These are phyloP conservation scores for Thalpophila matura DNA, from an alignment of 2,888 invertebrate species.

Conservation along the genomic window DNA sequence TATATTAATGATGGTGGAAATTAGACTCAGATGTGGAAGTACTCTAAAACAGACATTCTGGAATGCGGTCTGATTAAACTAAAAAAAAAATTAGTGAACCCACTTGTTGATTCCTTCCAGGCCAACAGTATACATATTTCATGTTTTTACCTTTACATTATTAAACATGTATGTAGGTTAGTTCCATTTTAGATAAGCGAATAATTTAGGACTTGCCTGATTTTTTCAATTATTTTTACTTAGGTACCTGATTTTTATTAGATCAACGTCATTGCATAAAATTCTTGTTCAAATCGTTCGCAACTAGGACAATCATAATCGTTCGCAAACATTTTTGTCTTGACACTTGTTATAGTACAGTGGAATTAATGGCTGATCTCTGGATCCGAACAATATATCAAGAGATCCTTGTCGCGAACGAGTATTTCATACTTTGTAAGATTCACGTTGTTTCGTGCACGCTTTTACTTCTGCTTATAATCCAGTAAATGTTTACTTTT, in stretches of 20 bases:
- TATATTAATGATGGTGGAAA: neutral
- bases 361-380: no score
- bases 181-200: slow-evolving; percentile 1
- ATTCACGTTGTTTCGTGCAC: slow-evolving; percentile 24
- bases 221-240: no score
- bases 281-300: slow-evolving; percentile 9
- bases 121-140: slow-evolving; percentile 10
- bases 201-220: neutral
- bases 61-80: slow-evolving; percentile 73
- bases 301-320: no score
- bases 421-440: neutral
- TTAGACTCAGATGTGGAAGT: slow-evolving; percentile 53
- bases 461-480: slow-evolving; percentile 25
- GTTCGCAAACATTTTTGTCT: neutral
- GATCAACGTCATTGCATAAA: neutral
- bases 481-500: slow-evolving; percentile 22
- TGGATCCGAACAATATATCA: neutral
- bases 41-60: slow-evolving; percentile 61
- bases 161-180: slow-evolving; percentile 15
- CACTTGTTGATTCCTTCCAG: slow-evolving; percentile 38
- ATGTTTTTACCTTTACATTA: slow-evolving; percentile 7
- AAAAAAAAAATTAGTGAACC: slow-evolving; percentile 46
- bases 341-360: no score
- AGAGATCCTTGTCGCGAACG: neutral
- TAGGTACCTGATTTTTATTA: no score